Evolutionary conservation across 2,888 invertebrate genomes (phyloP), one percentile per base, ranked within the genome.

Genomic region (Caenorhabditis virilis): DNA sequence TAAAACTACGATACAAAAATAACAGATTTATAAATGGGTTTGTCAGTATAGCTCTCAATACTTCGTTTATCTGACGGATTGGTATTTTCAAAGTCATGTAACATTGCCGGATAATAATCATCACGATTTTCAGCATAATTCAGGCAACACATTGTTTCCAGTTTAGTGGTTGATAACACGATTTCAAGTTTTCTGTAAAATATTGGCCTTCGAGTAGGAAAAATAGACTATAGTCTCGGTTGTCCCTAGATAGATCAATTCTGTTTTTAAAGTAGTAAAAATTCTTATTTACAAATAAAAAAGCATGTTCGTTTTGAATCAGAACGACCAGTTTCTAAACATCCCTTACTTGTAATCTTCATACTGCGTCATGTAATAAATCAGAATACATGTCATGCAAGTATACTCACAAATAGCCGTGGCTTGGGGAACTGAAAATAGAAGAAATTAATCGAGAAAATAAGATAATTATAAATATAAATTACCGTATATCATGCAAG

Each of bases 81-180:
- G 9, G 36, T 5, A n/a, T 55, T 30, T 15, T 55, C 46, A 15
- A 55, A 61, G 36, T 61, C 55, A 13, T 54, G 52, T 16, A 62
- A 56, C 52, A 62, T 56, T 22, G 62, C 62, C 7, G 62, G 62
- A 13, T 49, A 49, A 39, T 56, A 62, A 11, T 62, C 62, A 4
- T 47, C 4, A 25, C n/a, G n/a, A 5, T 5, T 25, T 23, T 42
- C 9, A 5, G 53, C 50, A 20, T 23, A 56, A 25, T 62, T 48
- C 62, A 62, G 56, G 20, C 62, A 62, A 35, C 56, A 52, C 62
- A 62, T 62, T 11, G 62, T 63, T 46, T 63, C 63, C 35, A 26
- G 27, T 20, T 30, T 33, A 42, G 57, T 55, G 2, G 49, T 45
- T 20, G 63, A 63, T 22, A 63, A 18, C 0, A 63, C 57, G 47